Conservation (phyloP, 1,140 invertebrate species). For the Akabosia matsudoensis region DNA sequence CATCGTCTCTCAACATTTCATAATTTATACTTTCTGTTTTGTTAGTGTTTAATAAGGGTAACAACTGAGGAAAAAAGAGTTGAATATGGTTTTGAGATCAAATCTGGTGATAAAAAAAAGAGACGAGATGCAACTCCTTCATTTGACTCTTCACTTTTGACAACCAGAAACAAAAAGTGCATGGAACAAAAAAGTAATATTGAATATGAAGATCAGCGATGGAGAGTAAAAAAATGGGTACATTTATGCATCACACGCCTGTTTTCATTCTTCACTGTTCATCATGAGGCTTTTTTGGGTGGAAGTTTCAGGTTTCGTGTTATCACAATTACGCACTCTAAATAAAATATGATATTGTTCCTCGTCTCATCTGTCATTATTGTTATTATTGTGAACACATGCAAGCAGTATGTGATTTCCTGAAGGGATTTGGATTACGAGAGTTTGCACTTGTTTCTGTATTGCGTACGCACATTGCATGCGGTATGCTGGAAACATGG, state of each 20-base stretch:
- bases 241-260: neutral
- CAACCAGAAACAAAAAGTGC: neutral
- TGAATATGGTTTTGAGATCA: constrained; percentile 1
- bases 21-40: neutral
- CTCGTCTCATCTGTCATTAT: neutral
- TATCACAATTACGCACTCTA: neutral
- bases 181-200: neutral
- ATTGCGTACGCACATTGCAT: too few species aligned
- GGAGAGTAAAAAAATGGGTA: neutral
- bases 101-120: neutral
- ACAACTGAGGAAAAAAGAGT: neutral
- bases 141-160: neutral
- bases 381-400: neutral
- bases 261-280: neutral
- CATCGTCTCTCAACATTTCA: neutral
- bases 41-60: neutral
- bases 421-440: too few species aligned
- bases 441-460: too few species aligned
- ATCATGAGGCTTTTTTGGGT: neutral
- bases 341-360: neutral
- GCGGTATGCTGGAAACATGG: too few species aligned
- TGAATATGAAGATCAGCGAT: too few species aligned
- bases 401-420: neutral
- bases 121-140: neutral
- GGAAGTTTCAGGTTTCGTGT: neutral